Base-by-base conservation (phyloP, 2,888 invertebrate species). In the Cyclophora punctaria region DNA sequence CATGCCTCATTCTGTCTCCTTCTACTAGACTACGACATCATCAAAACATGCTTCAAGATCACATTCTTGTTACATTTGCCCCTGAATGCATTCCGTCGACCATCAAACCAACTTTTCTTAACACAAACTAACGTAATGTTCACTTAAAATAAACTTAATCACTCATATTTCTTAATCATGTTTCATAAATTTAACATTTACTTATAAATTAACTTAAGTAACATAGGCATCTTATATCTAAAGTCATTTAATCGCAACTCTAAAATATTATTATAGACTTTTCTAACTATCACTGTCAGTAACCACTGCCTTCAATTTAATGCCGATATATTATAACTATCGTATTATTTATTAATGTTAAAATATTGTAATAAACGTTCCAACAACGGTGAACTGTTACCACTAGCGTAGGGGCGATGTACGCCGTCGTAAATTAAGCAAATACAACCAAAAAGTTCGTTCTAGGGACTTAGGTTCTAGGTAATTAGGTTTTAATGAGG, bases 331-430 rank as follows among this genome's bases (percentile, higher is more conserved):
- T 37, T 37, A 5, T 37, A 37, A 37, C 5, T 79, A 80, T 78
- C 67, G 70, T 82, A 76, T 79, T 83, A 79, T 75, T 78, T 73
- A 71, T 78, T 83, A 83, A 80, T 79, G 70, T 78, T 80, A 78
- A 75, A 75, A 74, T 75, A 2, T 67, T 80, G 75, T 83, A 81
- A 78, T 77, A 78, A 79, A 82, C 81, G 87, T 86, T 84, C 80
- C 82, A 83, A 67, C 88, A 87, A 87, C 88, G 88, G 88, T 88
- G 87, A 87, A 84, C 81, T 80, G 88, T 88, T 88, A 88, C 87
- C 87, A 86, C 59, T 87, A 86, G 82, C 51, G 64, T 82, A 82
- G 75, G 71, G 81, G 80, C 80, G 67, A 71, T 58, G 64, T 74
- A 71, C 66, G 83, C 81, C 60, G 80, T 68, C 62, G 57, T 78